Percentiles rank a stretch among this genome's conserved stretches.
These are phyloP conservation scores for Leptarthrus brevirostris DNA, from an alignment of 2,888 invertebrate species.

Conservation along the genomic window DNA sequence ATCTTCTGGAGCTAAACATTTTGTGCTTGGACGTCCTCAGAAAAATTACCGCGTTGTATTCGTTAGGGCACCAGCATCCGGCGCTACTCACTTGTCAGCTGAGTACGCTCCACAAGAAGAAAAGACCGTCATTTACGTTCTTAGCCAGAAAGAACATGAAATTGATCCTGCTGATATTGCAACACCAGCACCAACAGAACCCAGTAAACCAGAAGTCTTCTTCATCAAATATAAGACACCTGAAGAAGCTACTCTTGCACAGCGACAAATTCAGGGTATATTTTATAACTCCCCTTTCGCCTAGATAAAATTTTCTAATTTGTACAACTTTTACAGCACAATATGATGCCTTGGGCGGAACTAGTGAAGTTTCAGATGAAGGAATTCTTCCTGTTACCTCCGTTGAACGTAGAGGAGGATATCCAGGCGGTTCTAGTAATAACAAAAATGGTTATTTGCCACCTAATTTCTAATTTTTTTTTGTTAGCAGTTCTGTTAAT, in stretches of 20 bases:
- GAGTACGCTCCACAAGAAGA: conserved; percentile 52
- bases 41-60: conserved; percentile 67
- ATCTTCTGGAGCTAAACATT: conserved; percentile 25
- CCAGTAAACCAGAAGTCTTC: conserved; percentile 53
- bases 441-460: no score
- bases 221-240: no score
- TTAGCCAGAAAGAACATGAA: conserved; percentile 53
- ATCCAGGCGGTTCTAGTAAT: no score
- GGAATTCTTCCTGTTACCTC: conserved; percentile 50
- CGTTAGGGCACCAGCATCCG: conserved; percentile 63
- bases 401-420: conserved; percentile 11
- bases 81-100: conserved; percentile 36
- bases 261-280: conserved; percentile 52
- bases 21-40: conserved; percentile 62
- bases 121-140: conserved; percentile 54
- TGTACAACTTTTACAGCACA: no score
- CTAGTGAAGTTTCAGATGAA: conserved; percentile 49
- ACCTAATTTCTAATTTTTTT: no score
- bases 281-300: no score
- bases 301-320: no score
- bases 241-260: conserved; percentile 53
- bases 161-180: conserved; percentile 46
- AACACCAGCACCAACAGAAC: conserved; percentile 51
- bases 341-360: conserved; percentile 52
- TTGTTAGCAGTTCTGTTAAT: no score